Base-by-base conservation (phyloP, 2,888 invertebrate species). In the Limnephilus marmoratus region DNA sequence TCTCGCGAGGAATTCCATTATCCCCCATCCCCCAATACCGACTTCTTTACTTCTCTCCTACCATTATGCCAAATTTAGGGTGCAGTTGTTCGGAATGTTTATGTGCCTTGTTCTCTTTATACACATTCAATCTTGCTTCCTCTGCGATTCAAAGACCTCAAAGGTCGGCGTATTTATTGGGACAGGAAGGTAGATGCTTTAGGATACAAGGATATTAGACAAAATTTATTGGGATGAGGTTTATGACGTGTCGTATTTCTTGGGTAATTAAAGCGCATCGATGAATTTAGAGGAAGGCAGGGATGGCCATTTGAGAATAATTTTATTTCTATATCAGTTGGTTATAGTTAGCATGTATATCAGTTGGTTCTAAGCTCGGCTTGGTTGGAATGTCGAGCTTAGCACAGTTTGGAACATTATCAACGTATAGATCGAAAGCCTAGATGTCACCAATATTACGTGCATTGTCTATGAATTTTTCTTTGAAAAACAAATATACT, bases 61-160 rank as follows among this genome's bases (percentile, higher is more conserved):
- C 92, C 88, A 92, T 93, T 93, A 92, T 93, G 93, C 91, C 85
- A 92, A 93, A 92, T 93, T 93, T 91, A 91, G 93, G 93, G 93
- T 93, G 93, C 93, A 93, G 93, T 93, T 93, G 93, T 93, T 93
- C 91, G 93, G 93, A 93, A 93, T 93, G 93, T 93, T 93, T 93
- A 93, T 92, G 90, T 92, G 92, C 90, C 93, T 91, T 93, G 93
- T 93, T 91, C 93, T 93, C 93, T 91, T 93, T 93, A 93, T 93
- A 85, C 89, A 90, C 89, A 91, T 93, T 93, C 92, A 92, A 91
- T 91, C 86, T 93, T 90, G 92, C 88, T 93, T 93, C 93, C 93
- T 93, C 88, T 68, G 29, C 88, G 49, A 90, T 87, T 90, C 91
- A 91, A 93, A 85, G 80, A 81, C 80, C 85, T 91, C 90, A 92